Conservation (phyloP, 2,888 invertebrate species). For the Beris morrisii region DNA sequence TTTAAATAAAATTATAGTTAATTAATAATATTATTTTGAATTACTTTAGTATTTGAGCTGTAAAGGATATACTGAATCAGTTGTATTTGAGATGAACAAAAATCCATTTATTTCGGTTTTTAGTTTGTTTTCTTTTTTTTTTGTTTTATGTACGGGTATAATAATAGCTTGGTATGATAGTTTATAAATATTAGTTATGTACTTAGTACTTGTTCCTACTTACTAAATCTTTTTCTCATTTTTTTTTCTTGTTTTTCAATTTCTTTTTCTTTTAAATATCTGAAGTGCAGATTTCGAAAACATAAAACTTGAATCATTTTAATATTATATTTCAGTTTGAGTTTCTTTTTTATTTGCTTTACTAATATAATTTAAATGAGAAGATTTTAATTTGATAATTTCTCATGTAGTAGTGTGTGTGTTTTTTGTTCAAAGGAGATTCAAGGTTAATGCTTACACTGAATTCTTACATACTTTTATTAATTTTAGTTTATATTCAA, state of each 20-base stretch:
- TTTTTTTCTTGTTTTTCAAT: slow-evolving; percentile 10
- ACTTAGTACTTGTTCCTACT: slow-evolving; percentile 43
- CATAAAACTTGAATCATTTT: slow-evolving; percentile 31
- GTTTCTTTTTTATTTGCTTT: slow-evolving; percentile 8
- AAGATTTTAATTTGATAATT: slow-evolving; percentile 30
- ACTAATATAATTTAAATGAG: slow-evolving; percentile 26
- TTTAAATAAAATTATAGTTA: no score
- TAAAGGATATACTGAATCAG: slow-evolving; percentile 27
- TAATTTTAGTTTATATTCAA: slow-evolving; percentile 33
- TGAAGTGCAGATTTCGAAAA: slow-evolving; percentile 30
- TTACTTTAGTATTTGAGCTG: slow-evolving; percentile 27
- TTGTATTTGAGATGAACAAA: slow-evolving; percentile 27
- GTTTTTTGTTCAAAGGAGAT: slow-evolving; percentile 27
- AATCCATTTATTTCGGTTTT: slow-evolving; percentile 27
- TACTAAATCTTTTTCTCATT: slow-evolving; percentile 37
- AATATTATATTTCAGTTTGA: slow-evolving; percentile 27
- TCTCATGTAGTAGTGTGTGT: not conserved
- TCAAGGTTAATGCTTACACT: slow-evolving; percentile 29
- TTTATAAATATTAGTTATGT: slow-evolving; percentile 43
- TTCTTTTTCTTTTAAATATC: slow-evolving; percentile 23
- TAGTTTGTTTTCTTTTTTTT: slow-evolving; percentile 30
- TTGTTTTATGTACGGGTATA: slow-evolving; percentile 36
- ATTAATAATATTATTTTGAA: slow-evolving; percentile 13
- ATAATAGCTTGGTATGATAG: slow-evolving; percentile 41
- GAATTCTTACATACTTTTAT: slow-evolving; percentile 14